Conservation (phyloP, 2,888 invertebrate species). For the Archips crataeganus region DNA sequence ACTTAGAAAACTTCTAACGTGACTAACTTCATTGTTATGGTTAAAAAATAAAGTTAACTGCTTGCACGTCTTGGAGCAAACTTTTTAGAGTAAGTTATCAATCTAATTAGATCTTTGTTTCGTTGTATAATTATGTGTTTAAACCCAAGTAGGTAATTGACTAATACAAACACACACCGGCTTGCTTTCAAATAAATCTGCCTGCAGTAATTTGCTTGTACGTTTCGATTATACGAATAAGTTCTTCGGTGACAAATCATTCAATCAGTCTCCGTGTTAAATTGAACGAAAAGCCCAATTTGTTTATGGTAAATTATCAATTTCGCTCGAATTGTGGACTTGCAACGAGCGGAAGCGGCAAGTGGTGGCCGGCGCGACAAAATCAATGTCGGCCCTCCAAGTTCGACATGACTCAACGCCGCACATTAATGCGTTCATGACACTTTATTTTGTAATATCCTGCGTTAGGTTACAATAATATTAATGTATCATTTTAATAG, state of each 20-base stretch:
- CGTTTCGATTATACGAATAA: conserved; percentile 8
- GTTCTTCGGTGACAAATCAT: conserved; percentile 4
- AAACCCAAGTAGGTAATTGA: too few relatives aligned
- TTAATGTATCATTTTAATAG: conserved; percentile 31
- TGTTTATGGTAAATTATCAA: conserved; percentile 41
- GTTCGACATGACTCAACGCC: conserved; percentile 18
- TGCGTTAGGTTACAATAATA: conserved; percentile 29
- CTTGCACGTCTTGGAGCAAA: background rate
- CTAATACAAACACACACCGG: too few relatives aligned
- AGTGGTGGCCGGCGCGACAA: conserved; percentile 17
- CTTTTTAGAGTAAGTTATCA: background rate
- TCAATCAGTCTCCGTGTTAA: conserved; percentile 28
- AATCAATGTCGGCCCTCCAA: conserved; percentile 15
- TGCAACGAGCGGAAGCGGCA: conserved; percentile 28
- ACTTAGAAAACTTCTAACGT: background rate
- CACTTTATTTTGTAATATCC: conserved; percentile 35
- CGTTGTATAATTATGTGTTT: too few relatives aligned
- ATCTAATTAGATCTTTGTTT: too few relatives aligned
- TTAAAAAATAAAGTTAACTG: background rate
- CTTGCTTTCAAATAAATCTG: too few relatives aligned
- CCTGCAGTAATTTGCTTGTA: conserved; percentile 14
- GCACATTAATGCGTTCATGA: conserved; percentile 9
- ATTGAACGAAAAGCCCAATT: conserved; percentile 35
- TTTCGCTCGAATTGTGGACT: conserved; percentile 26
- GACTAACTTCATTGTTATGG: background rate